Evolutionary conservation across 2,797 vertebrate genomes (phyloP).

Genomic region (Acipenser oxyrinchus): DNA sequence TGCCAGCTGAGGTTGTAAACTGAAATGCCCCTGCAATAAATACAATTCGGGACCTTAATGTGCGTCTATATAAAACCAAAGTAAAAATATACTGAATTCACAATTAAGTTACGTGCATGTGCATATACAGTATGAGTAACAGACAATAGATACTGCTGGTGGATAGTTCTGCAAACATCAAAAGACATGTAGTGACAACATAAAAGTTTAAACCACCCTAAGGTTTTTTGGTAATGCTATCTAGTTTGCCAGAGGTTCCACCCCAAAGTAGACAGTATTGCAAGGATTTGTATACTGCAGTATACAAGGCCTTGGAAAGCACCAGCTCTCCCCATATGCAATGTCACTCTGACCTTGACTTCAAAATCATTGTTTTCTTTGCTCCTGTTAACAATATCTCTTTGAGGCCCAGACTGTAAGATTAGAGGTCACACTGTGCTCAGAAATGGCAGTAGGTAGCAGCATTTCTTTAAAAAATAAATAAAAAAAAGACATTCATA

Average conservation of each 20-base stretch:
- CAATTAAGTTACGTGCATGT: too few species aligned
- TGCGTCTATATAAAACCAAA: too few species aligned
- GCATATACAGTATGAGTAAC: neutral
- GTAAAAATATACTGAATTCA: too few species aligned
- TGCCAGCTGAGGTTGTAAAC: too few species aligned
- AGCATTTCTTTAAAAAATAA: neutral
- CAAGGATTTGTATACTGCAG: neutral
- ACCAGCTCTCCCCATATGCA: conserved; percentile 2
- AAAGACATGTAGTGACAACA: neutral
- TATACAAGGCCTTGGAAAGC: conserved; percentile 12
- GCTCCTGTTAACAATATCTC: conserved; percentile 12
- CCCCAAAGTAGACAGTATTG: neutral
- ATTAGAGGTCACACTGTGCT: conserved; percentile 15
- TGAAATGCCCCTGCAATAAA: too few species aligned
- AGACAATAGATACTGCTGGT: neutral
- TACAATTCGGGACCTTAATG: too few species aligned
- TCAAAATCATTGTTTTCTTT: neutral
- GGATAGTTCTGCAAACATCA: neutral
- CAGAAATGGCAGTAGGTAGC: conserved; percentile 33
- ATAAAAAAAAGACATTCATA: neutral
- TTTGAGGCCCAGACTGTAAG: conserved; percentile 12
- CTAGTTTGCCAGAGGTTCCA: conserved; percentile 1
- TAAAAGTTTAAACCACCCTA: neutral
- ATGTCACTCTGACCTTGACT: conserved; percentile 13
- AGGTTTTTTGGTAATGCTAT: conserved; percentile 6